Percentiles rank a stretch among this genome's conserved stretches.
Conservation (phyloP, 1,140 invertebrate genomes). For the Zaprionus kolodkinae region DNA sequence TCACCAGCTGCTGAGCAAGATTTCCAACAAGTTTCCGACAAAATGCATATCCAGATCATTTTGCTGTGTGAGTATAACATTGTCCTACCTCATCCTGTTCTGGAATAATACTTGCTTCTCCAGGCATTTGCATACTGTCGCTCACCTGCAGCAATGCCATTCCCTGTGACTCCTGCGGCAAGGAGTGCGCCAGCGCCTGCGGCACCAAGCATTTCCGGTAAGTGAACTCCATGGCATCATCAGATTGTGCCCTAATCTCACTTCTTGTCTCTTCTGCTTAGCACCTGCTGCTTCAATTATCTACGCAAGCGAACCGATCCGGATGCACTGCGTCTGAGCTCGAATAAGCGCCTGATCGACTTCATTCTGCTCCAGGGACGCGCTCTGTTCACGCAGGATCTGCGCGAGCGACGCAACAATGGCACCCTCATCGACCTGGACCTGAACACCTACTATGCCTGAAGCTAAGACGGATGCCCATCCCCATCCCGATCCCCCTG, state of each 20-base stretch:
- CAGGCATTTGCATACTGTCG: conserved; percentile 64
- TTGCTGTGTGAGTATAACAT: conserved; percentile 53
- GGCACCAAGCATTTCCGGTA: conserved; percentile 86
- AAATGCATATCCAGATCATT: conserved; percentile 64
- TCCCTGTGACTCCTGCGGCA: conserved; percentile 86
- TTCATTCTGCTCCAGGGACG: conserved; percentile 77
- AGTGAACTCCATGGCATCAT: neutral
- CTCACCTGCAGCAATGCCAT: conserved; percentile 67
- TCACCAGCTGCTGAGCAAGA: conserved; percentile 42
- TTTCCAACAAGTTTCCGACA: conserved; percentile 12
- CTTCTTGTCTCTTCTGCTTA: conserved; percentile 6
- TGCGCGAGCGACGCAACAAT: conserved; percentile 62
- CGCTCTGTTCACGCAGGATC: conserved; percentile 69
- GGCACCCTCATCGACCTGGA: conserved; percentile 66
- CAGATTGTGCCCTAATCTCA: neutral
- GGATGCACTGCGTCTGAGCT: conserved; percentile 65
- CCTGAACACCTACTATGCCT: conserved; percentile 67
- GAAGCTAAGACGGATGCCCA: neutral
- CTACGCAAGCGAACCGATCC: conserved; percentile 78
- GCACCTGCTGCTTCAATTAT: conserved; percentile 82
- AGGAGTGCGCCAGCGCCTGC: conserved; percentile 85
- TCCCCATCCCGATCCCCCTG: no score
- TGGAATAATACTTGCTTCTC: neutral
- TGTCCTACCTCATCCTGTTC: no score
- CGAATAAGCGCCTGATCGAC: conserved; percentile 76